Percentiles rank a stretch among this genome's conserved stretches.
Evolutionary conservation across 1,140 invertebrate species (phyloP).

Genomic region (Bombus superbus): DNA sequence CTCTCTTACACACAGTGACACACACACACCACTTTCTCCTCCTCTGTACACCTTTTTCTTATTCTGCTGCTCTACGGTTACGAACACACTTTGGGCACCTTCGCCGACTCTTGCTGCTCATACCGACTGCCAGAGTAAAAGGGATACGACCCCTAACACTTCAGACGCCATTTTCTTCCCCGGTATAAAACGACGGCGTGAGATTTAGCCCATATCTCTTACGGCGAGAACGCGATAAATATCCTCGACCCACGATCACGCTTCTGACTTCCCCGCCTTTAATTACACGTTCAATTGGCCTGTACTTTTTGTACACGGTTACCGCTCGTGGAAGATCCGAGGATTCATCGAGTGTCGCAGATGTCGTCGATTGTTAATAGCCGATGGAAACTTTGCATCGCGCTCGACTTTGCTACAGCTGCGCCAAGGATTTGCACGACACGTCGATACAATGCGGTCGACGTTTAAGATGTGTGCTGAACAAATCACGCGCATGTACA

Average conservation of each 20-base stretch:
- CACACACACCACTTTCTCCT: neutral
- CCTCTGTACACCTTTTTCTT: conserved; percentile 13
- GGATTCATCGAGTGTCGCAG: neutral
- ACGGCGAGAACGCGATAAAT: conserved; percentile 31
- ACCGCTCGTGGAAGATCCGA: neutral
- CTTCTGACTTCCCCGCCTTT: neutral
- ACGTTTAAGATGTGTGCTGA: neutral
- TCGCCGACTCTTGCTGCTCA: conserved; percentile 32
- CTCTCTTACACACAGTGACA: neutral
- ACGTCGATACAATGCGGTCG: conserved; percentile 6
- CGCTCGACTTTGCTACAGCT: neutral
- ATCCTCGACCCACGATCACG: neutral
- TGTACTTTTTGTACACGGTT: neutral
- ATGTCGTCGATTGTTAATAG: neutral
- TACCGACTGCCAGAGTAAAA: conserved; percentile 52
- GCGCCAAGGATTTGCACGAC: conserved; percentile 2
- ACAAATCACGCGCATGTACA: too few relatives aligned
- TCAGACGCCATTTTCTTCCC: conserved; percentile 63
- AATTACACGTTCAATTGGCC: neutral
- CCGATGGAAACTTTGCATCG: neutral
- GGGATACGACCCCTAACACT: conserved; percentile 69
- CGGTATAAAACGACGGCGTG: conserved; percentile 15
- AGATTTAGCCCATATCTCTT: conserved; percentile 24
- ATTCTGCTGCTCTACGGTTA: neutral
- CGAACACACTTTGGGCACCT: conserved; percentile 20